phyloP scores from a whole-genome alignment of 2,113 vertebrate species.

The Abramis brama region DNA sequence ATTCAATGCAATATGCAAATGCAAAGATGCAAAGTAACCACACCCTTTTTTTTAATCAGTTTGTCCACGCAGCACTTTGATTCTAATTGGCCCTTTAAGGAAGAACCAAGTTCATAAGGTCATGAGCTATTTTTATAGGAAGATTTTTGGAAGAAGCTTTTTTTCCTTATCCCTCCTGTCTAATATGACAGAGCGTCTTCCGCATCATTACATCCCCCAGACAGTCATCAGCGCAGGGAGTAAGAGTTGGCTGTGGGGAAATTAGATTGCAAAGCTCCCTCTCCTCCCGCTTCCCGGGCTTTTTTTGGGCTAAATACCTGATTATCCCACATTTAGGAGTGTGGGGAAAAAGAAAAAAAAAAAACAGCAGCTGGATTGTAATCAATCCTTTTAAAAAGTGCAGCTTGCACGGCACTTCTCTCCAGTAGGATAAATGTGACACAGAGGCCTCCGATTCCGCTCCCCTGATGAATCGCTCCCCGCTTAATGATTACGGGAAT shows the following conservation, averaged over 20 bases:
- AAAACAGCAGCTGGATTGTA: slow-evolving; percentile 65
- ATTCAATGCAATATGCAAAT: neutral
- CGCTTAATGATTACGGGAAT: slow-evolving; percentile 80
- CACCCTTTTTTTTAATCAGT: neutral
- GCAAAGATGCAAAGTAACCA: neutral
- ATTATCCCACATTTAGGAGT: slow-evolving; percentile 67
- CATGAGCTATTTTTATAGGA: slow-evolving; percentile 22
- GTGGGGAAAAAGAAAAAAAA: slow-evolving; percentile 58
- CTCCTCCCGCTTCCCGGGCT: slow-evolving; percentile 26
- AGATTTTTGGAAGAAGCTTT: slow-evolving; percentile 14
- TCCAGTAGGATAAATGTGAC: slow-evolving; percentile 74
- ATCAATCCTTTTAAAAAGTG: slow-evolving; percentile 77
- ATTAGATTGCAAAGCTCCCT: slow-evolving; percentile 56
- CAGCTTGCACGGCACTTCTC: slow-evolving; percentile 67
- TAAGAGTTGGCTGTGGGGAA: slow-evolving; percentile 53
- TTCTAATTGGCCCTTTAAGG: slow-evolving; percentile 22
- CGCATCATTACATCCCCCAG: slow-evolving; percentile 51
- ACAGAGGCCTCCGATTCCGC: slow-evolving; percentile 75
- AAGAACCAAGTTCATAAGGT: slow-evolving; percentile 30
- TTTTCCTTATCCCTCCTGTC: slow-evolving; percentile 42
- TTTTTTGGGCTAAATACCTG: slow-evolving; percentile 66
- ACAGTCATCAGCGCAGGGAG: slow-evolving; percentile 54
- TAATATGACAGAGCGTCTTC: slow-evolving; percentile 51
- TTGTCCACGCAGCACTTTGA: neutral
- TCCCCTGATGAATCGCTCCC: slow-evolving; percentile 79